phyloP scores from a whole-genome alignment of 2,888 invertebrate genomes.

The Catocala fraxini region DNA sequence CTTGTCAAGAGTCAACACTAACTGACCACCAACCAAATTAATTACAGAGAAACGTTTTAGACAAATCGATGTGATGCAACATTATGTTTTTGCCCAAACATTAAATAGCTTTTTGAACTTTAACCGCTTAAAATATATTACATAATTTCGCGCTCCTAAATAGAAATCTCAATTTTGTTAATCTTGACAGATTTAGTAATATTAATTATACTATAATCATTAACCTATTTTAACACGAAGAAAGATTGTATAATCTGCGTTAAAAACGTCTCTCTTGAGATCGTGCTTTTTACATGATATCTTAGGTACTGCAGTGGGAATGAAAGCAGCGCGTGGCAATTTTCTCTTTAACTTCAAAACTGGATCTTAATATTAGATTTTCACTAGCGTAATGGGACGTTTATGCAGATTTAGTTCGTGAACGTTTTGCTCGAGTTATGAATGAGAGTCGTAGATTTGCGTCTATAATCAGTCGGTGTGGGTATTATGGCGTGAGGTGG shows the following conservation, averaged over 20 bases:
- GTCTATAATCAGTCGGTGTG: conserved; percentile 65
- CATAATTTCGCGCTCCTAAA: conserved; percentile 4
- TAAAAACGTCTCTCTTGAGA: neutral
- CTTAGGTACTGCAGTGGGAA: conserved; percentile 19
- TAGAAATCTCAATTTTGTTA: conserved; percentile 8
- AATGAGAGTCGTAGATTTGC: conserved; percentile 77
- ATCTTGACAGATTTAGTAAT: conserved; percentile 17
- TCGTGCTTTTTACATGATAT: conserved; percentile 27
- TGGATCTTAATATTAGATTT: conserved; percentile 68
- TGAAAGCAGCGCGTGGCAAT: conserved; percentile 44
- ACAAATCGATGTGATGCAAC: conserved; percentile 56
- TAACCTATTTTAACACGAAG: conserved; percentile 1
- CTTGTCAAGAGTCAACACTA: conserved; percentile 59
- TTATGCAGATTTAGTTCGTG: conserved; percentile 79
- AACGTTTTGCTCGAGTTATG: conserved; percentile 76
- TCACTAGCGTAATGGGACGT: conserved; percentile 70
- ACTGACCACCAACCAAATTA: conserved; percentile 64
- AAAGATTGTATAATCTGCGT: conserved; percentile 5
- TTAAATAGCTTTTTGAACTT: conserved; percentile 49
- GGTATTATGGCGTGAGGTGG: conserved; percentile 49
- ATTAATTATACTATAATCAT: conserved; percentile 8
- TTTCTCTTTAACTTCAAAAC: conserved; percentile 58
- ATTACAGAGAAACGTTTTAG: conserved; percentile 57
- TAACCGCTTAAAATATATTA: conserved; percentile 30
- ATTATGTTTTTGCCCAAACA: conserved; percentile 42